Base-by-base conservation (phyloP, 2,888 invertebrate species). In the Caenorhabditis sinica region DNA sequence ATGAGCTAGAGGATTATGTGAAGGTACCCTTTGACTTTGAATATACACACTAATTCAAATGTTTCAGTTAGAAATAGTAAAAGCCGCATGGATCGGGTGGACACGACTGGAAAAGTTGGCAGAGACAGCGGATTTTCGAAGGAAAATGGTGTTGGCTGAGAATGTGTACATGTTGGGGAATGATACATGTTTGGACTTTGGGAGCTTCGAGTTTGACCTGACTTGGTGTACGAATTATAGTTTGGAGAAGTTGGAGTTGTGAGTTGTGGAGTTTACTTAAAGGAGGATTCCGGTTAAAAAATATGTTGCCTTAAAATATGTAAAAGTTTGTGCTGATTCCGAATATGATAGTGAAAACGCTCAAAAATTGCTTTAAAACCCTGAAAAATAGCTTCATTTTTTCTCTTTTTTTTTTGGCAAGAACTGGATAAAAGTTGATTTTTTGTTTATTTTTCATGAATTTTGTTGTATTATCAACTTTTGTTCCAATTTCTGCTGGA, bases 201-300 rank as follows among this genome's bases (percentile, higher is more conserved):
- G 61, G 5, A 40, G 60, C 17, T 66, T 51, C 23, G 76, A 76
- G 25, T 15, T 82, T 3, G 82, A 82, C 33, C 36, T 82, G n/a
- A n/a, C 30, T 0, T 82, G 82, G 82, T 77, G 75, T 15, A 72
- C 76, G 9, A 82, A 82, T 25, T 82, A 72, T 49, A n/a, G 60
- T 0, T 11, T 66, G 15, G 72, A 82, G 45, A 71, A 82, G 58
- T 58, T 75, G 56, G 23, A 28, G 15, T 75, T 76, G 73, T 75
- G 17, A 68, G 73, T 45, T 65, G 40, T 20, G 0, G n/a, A 17
- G 36, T 8, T 2, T 6, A 28, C 5, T 23, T n/a, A n/a, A n/a
- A n/a, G n/a, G n/a, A n/a, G n/a, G n/a, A n/a, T n/a, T n/a, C n/a
- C n/a, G n/a, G n/a, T n/a, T n/a, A n/a, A n/a, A n/a, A n/a, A n/a